phyloP scores from a whole-genome alignment of 2,888 invertebrate genomes.

The Polietes domitor region DNA sequence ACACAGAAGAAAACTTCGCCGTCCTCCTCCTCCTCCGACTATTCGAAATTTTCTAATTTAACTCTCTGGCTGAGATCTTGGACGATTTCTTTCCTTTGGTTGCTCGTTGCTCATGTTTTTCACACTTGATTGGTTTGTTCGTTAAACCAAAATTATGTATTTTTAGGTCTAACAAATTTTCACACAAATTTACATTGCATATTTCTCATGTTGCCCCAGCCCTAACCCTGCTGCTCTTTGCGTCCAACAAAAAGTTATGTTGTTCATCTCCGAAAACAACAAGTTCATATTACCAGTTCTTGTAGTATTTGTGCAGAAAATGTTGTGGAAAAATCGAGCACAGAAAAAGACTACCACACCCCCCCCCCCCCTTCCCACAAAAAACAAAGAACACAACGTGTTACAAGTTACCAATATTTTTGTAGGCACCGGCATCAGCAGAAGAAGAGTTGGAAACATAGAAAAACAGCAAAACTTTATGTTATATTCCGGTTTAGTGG shows the following conservation, averaged over 20 bases:
- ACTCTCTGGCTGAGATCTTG: conserved; percentile 34
- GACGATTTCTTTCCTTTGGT: conserved; percentile 53
- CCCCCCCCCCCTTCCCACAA: not conserved
- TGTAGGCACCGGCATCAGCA: conserved; percentile 50
- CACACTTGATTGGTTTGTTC: conserved; percentile 75
- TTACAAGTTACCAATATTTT: conserved; percentile 65
- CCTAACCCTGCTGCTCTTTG: not conserved
- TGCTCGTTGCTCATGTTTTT: conserved; percentile 60
- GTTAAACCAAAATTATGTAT: conserved; percentile 54
- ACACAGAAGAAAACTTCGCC: not conserved
- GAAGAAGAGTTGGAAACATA: conserved; percentile 7
- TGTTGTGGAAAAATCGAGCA: conserved; percentile 26
- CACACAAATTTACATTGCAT: conserved; percentile 62
- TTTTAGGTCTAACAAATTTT: conserved; percentile 52
- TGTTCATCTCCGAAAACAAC: conserved; percentile 35
- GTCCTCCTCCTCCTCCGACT: not conserved
- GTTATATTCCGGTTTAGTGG: conserved; percentile 75
- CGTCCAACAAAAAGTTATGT: conserved; percentile 16
- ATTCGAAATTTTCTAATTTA: conserved; percentile 3
- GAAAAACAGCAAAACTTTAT: conserved; percentile 64
- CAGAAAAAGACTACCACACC: conserved; percentile 8
- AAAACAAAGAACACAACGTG: conserved; percentile 43
- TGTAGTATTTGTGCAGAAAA: conserved; percentile 47
- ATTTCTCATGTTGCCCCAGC: conserved; percentile 41
- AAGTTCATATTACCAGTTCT: conserved; percentile 34